Conservation (phyloP, 2,888 invertebrate genomes). For the Lutraria lutraria region DNA sequence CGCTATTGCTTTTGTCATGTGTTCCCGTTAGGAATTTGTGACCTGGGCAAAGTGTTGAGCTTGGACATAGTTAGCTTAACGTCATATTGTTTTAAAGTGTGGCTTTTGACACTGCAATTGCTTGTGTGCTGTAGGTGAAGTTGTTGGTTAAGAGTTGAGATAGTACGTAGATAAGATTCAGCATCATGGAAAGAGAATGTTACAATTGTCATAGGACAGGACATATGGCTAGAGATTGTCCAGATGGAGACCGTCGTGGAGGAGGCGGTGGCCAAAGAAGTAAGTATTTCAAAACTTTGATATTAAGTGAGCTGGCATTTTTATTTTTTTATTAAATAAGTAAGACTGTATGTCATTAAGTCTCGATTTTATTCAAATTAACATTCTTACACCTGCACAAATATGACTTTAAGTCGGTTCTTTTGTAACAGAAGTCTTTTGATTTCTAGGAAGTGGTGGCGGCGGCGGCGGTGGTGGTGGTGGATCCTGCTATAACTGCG, state of each 20-base stretch:
- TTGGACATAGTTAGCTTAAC: slow-evolving; percentile 36
- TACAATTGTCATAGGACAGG: slow-evolving; percentile 58
- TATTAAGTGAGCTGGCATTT: too few species aligned
- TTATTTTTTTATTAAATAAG: too few species aligned
- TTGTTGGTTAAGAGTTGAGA: slow-evolving; percentile 61
- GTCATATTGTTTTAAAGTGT: slow-evolving; percentile 27
- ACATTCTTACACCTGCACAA: not conserved
- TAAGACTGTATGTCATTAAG: too few species aligned
- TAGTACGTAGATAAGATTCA: slow-evolving; percentile 31
- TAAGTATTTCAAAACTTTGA: slow-evolving; percentile 16
- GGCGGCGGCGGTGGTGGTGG: slow-evolving; percentile 87
- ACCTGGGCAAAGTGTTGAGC: slow-evolving; percentile 51
- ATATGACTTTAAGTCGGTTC: not conserved
- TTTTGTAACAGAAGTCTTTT: slow-evolving; percentile 11
- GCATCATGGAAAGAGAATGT: slow-evolving; percentile 62
- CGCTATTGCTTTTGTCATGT: slow-evolving; percentile 60
- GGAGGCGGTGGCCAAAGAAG: slow-evolving; percentile 42
- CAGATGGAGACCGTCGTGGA: slow-evolving; percentile 27
- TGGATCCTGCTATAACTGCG: slow-evolving; percentile 88
- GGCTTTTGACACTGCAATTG: slow-evolving; percentile 52
- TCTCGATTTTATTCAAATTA: not conserved
- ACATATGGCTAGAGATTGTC: slow-evolving; percentile 59
- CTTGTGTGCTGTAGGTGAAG: slow-evolving; percentile 67
- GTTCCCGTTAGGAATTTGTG: slow-evolving; percentile 60
- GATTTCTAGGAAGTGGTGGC: slow-evolving; percentile 36